phyloP scores from a whole-genome alignment of 2,888 invertebrate species.

The Caenorhabditis sp. region DNA sequence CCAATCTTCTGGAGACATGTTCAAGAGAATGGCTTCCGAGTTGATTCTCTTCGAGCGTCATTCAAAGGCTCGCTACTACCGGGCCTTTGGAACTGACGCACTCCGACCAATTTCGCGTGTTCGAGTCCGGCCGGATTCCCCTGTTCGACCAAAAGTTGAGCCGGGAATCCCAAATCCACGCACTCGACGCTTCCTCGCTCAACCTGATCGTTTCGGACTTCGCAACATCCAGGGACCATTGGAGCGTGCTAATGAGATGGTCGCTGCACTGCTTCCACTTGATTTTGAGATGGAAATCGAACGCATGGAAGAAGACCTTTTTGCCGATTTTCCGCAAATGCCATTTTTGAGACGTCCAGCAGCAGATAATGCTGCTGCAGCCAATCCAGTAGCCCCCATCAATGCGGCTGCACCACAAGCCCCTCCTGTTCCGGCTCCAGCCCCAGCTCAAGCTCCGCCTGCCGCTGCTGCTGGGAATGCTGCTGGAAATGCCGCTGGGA shows the following conservation, averaged over 20 bases:
- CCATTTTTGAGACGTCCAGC: neutral
- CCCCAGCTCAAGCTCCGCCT: neutral
- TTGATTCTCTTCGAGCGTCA: constrained; percentile 8
- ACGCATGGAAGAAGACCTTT: neutral
- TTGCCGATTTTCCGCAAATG: neutral
- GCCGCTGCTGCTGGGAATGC: neutral
- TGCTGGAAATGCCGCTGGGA: neutral
- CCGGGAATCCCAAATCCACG: too few relatives aligned
- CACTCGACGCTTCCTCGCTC: too few relatives aligned
- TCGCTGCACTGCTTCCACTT: neutral
- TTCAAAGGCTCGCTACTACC: constrained; percentile 47
- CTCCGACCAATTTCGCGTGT: constrained; percentile 25
- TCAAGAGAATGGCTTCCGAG: constrained; percentile 8
- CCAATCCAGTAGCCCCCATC: neutral
- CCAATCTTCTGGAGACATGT: constrained; percentile 6
- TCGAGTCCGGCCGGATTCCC: neutral
- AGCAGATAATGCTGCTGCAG: neutral
- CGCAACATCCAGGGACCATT: too few relatives aligned
- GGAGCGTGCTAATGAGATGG: neutral
- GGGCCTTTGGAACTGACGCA: constrained; percentile 24
- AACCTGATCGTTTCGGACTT: too few relatives aligned
- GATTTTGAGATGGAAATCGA: neutral
- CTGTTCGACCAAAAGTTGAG: constrained; percentile 3
- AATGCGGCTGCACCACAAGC: neutral
- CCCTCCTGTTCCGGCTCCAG: neutral